These are phyloP conservation scores for Lagothrix lagotricha DNA, from an alignment of 2,797 vertebrate species.

Conservation along the genomic window DNA sequence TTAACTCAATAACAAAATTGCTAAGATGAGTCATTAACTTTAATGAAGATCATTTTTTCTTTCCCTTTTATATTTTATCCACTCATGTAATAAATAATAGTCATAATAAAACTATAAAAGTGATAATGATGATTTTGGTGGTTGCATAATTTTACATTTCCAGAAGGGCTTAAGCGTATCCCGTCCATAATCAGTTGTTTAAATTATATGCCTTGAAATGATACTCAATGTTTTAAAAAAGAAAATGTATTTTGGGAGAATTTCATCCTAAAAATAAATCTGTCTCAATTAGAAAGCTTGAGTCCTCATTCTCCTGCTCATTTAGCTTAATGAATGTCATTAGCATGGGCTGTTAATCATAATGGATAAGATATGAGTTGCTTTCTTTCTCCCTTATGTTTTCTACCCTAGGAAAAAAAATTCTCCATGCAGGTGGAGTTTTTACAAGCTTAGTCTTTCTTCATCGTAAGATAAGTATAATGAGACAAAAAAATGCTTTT, in stretches of 20 bases:
- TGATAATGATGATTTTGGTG: conserved; percentile 25
- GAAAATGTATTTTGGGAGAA: conserved; percentile 67
- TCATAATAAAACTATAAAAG: conserved; percentile 60
- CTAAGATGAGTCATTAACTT: conserved; percentile 49
- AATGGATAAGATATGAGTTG: conserved; percentile 51
- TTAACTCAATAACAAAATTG: conserved; percentile 59
- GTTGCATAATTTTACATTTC: conserved; percentile 45
- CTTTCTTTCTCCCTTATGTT: conserved; percentile 52
- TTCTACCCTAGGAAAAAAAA: background rate
- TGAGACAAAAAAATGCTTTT: background rate
- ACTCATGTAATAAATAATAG: conserved; percentile 62
- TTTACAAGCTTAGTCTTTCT: background rate
- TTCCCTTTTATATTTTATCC: conserved; percentile 53
- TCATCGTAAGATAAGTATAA: background rate
- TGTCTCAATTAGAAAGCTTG: conserved; percentile 64
- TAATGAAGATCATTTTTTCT: conserved; percentile 37
- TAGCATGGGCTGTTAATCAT: conserved; percentile 71
- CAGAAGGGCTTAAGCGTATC: conserved; percentile 23
- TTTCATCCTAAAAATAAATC: conserved; percentile 76
- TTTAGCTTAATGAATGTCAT: conserved; percentile 75
- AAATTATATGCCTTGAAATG: conserved; percentile 65
- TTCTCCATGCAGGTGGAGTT: background rate
- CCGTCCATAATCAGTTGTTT: conserved; percentile 48
- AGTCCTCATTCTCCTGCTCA: conserved; percentile 62
- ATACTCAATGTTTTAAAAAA: conserved; percentile 62